Evolutionary conservation across 2,113 vertebrate species (phyloP), one percentile per base, ranked within the genome.

Genomic region (Tupaia chinensis): DNA sequence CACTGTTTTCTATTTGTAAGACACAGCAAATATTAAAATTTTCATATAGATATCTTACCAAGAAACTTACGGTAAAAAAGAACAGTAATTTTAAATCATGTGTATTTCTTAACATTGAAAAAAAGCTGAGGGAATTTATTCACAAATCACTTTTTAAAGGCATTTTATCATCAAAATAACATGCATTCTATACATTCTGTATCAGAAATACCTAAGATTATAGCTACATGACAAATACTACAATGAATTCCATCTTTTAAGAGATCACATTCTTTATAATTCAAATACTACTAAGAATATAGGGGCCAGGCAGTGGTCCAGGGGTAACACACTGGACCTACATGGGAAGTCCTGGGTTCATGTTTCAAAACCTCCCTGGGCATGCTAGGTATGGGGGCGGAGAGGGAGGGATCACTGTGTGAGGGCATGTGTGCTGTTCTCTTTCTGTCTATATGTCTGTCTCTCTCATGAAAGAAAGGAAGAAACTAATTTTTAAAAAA

Each of bases 41-140:
- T 84, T 65, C 29, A 68, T 11, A 32, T 19, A 72, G 72, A 77
- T 72, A 84, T 53, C 11, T 65, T 87, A 73, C 16, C 5, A 93
- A 58, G 58, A 83, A 77, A 76, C 77, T 84, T 68, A 76, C 63
- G 15, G 1, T 65, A 32, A 13, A 95, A 58, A 80, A 82, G 3
- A 89, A 63, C 1, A 86, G 32, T 66, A 29, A 92, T 58, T 92
- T 83, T 3, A 76, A 82, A 23, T 56, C 81, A 34, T 16, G 12
- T 34, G 90, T 93, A 83, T 69, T 58, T 72, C n/a, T 69, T 89
- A 89, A 65, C 88, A 78, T 32, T 80, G 3, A 66, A 93, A 78
- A 86, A 76, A 68, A n/a, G 7, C 11, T 44, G 20, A 92, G 74
- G 29, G 10, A 79, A 78, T 4, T 79, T 69, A 72, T n/a, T 65